phyloP scores from a whole-genome alignment of 2,888 invertebrate genomes.

The Calliopum simillimum region DNA sequence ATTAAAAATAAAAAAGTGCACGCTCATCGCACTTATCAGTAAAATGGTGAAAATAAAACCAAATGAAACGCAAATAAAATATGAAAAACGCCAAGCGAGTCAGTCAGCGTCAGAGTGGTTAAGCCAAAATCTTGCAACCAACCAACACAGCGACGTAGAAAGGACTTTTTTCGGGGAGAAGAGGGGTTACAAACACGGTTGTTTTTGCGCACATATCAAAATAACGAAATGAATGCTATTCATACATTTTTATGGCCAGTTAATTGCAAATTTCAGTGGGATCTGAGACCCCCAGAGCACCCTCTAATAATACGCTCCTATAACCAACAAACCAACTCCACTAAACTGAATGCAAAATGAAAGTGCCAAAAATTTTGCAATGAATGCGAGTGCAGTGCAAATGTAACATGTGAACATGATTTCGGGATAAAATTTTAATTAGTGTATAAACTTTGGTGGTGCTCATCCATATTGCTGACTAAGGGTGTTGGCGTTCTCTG shows the following conservation, averaged over 20 bases:
- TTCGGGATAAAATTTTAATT: conserved; percentile 32
- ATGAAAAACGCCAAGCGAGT: conserved; percentile 1
- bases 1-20: neutral
- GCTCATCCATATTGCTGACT: conserved; percentile 10
- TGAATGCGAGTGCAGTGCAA: conserved; percentile 15
- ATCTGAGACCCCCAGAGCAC: no score
- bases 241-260: no score
- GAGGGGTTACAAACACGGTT: no score
- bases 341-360: neutral
- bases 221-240: no score
- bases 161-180: no score
- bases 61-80: conserved; percentile 15
- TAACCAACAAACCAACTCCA: no score
- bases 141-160: no score
- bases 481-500: neutral
- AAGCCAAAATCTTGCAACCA: conserved; percentile 7
- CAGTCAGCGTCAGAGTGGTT: no score
- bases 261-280: no score
- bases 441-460: conserved; percentile 17
- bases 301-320: no score
- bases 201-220: no score
- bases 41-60: neutral
- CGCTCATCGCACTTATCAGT: neutral
- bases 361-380: conserved; percentile 13
- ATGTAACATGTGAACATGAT: conserved; percentile 16